phyloP scores from a whole-genome alignment of 1,140 invertebrate genomes.

The Helicoverpa armigera region DNA sequence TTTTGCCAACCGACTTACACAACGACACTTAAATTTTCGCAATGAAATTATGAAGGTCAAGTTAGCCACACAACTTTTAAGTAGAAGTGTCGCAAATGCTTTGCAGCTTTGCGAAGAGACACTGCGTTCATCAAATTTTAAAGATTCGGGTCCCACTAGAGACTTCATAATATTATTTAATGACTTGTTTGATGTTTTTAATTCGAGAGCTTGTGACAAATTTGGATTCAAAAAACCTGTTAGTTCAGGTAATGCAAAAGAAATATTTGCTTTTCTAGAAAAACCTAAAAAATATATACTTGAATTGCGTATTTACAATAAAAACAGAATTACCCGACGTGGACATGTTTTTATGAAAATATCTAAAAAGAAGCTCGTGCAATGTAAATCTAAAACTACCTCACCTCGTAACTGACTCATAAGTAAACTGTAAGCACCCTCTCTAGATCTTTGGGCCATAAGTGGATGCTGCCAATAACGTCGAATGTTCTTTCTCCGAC shows the following conservation, averaged over 20 bases:
- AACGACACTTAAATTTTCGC: slow-evolving; percentile 47
- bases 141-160: background rate
- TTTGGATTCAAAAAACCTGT: background rate
- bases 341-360: background rate
- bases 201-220: background rate
- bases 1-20: background rate
- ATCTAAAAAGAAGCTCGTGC: background rate
- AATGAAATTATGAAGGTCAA: slow-evolving; percentile 56
- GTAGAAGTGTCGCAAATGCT: slow-evolving; percentile 49
- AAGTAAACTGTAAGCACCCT: background rate
- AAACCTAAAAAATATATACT: background rate
- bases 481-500: too few species aligned
- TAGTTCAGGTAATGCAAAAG: background rate
- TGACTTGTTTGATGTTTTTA: slow-evolving; percentile 4
- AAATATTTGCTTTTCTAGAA: background rate
- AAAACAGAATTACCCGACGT: background rate
- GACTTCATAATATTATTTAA: background rate
- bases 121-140: background rate
- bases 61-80: slow-evolving; percentile 52
- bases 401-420: slow-evolving; percentile 16
- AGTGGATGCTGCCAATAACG: too few species aligned
- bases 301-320: background rate
- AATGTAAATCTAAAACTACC: slow-evolving; percentile 6
- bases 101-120: slow-evolving; percentile 3
- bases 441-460: too few species aligned